Evolutionary conservation across 2,888 invertebrate genomes (phyloP).

Genomic region (Drosophila ustulata): DNA sequence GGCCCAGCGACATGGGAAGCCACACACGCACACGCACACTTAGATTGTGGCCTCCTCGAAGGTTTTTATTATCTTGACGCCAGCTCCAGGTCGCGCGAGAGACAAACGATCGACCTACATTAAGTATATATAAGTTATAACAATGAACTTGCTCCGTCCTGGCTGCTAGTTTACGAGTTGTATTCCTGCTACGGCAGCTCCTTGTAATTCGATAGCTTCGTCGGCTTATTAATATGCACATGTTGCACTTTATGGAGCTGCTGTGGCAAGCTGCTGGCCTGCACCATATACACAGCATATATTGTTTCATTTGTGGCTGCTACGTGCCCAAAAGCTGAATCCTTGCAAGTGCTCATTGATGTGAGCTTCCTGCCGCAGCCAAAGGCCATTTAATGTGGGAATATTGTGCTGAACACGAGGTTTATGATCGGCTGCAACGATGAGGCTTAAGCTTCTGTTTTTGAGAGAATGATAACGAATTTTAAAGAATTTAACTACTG

Average conservation of each 20-base stretch:
- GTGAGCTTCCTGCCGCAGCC: constrained; percentile 70
- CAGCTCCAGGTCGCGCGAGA: constrained; percentile 11
- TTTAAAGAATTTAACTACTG: too few species aligned
- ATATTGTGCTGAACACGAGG: constrained; percentile 58
- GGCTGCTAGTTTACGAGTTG: neutral
- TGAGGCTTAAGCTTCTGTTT: neutral
- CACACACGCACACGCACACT: constrained; percentile 48
- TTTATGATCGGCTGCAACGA: constrained; percentile 17
- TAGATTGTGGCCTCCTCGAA: constrained; percentile 6
- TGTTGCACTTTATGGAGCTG: constrained; percentile 53
- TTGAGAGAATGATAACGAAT: neutral
- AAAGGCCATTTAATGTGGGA: constrained; percentile 69
- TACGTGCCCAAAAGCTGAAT: constrained; percentile 69
- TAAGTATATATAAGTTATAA: constrained; percentile 12
- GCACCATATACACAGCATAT: constrained; percentile 24
- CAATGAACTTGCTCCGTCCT: neutral
- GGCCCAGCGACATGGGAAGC: constrained; percentile 57
- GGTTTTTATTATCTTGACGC: constrained; percentile 42
- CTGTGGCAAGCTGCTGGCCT: constrained; percentile 22
- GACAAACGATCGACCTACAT: constrained; percentile 41
- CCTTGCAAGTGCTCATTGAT: constrained; percentile 74
- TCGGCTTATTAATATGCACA: constrained; percentile 55
- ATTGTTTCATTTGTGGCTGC: constrained; percentile 56
- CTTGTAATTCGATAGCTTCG: constrained; percentile 51
- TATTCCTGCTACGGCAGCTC: neutral